Base-by-base conservation (phyloP, 2,888 invertebrate species). In the Rapana venosa region DNA sequence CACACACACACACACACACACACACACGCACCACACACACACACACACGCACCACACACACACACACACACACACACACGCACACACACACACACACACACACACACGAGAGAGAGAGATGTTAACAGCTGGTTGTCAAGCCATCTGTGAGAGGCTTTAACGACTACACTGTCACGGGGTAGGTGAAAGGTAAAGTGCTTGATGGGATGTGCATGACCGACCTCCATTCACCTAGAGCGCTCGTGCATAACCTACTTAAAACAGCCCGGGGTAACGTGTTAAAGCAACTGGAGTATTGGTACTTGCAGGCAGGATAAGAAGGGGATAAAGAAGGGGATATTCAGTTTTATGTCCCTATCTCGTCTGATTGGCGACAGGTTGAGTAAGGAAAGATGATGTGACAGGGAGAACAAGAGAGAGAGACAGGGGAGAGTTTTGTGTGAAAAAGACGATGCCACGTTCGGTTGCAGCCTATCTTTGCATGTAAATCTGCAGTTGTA, bases 51-150 rank as follows among this genome's bases (percentile, higher is more conserved):
- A 47, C n/a, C 79, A 13, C 79, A 79, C 79, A 79, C 22, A 13
- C 81, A 47, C 81, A 83, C 81, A 36, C 81, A 83, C n/a, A 74
- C 74, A 74, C 74, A 74, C 74, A 74, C 70, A 74, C n/a, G n/a
- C 74, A 26, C 36, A 81, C 36, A 26, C 36, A 83, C 36, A 83
- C 36, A 22, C 81, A 47, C 22, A 26, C 47, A 4, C 81, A 0
- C 22, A 26, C 81, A 26, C 81, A 47, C 47, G 20, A 47, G 26
- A 66, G 26, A 66, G 20, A 22, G 47, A 81, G 36, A 83, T 4
- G 47, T 36, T 11, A 47, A 47, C 81, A 83, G 47, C 81, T 83
- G 81, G 36, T 13, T n/a, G 77, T 32, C 32, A 79, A 79, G 32
- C 32, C 77, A 79, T 79, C 77, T 32, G 35, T 32, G 17, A 79